Percentiles rank a stretch among this genome's conserved stretches.
phyloP scores from a whole-genome alignment of 2,113 vertebrate species.

The Leptobrachium ailaonicum region DNA sequence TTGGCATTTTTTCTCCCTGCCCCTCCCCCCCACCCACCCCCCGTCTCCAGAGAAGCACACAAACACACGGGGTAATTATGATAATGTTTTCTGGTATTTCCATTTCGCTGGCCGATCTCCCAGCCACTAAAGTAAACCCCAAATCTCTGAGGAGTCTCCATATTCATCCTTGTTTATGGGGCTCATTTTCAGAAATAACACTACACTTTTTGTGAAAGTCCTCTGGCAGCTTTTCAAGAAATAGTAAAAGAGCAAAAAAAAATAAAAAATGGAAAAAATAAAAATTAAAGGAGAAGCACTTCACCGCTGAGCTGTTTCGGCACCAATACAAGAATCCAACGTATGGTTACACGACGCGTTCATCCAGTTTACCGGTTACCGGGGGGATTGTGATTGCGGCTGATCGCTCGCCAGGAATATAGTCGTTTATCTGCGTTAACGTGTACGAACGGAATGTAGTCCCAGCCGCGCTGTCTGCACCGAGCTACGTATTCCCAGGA shows the following conservation, averaged over 20 bases:
- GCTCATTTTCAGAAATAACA: constrained; percentile 69
- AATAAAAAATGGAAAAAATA: background rate
- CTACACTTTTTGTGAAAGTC: constrained; percentile 66
- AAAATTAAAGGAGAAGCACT: too few relatives aligned
- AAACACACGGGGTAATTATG: constrained; percentile 69
- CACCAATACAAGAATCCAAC: constrained; percentile 6
- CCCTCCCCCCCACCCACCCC: too few relatives aligned
- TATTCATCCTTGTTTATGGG: constrained; percentile 71
- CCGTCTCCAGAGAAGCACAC: background rate
- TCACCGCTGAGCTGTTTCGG: constrained; percentile 1
- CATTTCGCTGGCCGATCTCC: constrained; percentile 66
- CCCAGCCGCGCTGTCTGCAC: too few relatives aligned
- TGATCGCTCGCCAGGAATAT: too few relatives aligned
- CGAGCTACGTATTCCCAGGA: too few relatives aligned
- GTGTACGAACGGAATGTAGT: too few relatives aligned
- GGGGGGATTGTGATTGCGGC: too few relatives aligned
- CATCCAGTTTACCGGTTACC: too few relatives aligned
- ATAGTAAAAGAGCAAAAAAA: constrained; percentile 53
- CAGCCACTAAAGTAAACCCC: constrained; percentile 72
- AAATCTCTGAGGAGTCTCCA: constrained; percentile 62
- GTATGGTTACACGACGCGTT: too few relatives aligned
- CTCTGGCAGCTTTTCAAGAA: constrained; percentile 62
- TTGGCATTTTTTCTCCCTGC: constrained; percentile 47
- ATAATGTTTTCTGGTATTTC: constrained; percentile 73
- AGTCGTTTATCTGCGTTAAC: too few relatives aligned